Conservation (phyloP, 2,888 invertebrate species). For the Lydus trimaculatus region DNA sequence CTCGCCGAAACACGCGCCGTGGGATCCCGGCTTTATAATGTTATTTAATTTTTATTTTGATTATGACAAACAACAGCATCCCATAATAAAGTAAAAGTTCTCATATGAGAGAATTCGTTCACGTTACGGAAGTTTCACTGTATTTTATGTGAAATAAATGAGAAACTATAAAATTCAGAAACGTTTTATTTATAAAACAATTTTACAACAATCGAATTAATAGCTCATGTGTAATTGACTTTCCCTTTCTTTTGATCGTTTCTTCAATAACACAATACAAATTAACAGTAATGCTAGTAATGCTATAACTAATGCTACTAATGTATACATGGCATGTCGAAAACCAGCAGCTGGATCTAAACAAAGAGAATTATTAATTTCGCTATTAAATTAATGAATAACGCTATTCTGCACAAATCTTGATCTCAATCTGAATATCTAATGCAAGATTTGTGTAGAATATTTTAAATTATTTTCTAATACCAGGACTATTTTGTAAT, state of each 20-base stretch:
- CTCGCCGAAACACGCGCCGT: too few species aligned
- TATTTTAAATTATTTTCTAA: neutral
- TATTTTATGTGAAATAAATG: too few species aligned
- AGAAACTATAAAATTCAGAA: neutral
- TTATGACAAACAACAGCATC: too few species aligned
- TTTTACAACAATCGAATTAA: slow-evolving; percentile 21
- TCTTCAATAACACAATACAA: slow-evolving; percentile 64
- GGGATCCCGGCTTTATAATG: too few species aligned
- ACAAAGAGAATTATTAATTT: slow-evolving; percentile 33
- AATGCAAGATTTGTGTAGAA: neutral
- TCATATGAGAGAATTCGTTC: too few species aligned
- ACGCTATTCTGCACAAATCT: neutral
- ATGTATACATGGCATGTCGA: slow-evolving; percentile 69
- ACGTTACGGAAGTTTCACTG: too few species aligned
- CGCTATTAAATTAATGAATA: neutral
- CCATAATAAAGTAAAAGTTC: too few species aligned
- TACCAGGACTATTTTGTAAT: slow-evolving; percentile 53
- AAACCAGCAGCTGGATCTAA: slow-evolving; percentile 61
- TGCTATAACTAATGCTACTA: slow-evolving; percentile 65
- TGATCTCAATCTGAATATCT: neutral
- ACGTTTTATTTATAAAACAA: slow-evolving; percentile 1
- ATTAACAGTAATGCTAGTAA: slow-evolving; percentile 63
- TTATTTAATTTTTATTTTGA: too few species aligned
- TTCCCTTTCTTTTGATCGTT: slow-evolving; percentile 55
- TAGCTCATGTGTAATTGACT: slow-evolving; percentile 48